Evolutionary conservation across 2,888 invertebrate genomes (phyloP).

Genomic region (Hartigia nigra): DNA sequence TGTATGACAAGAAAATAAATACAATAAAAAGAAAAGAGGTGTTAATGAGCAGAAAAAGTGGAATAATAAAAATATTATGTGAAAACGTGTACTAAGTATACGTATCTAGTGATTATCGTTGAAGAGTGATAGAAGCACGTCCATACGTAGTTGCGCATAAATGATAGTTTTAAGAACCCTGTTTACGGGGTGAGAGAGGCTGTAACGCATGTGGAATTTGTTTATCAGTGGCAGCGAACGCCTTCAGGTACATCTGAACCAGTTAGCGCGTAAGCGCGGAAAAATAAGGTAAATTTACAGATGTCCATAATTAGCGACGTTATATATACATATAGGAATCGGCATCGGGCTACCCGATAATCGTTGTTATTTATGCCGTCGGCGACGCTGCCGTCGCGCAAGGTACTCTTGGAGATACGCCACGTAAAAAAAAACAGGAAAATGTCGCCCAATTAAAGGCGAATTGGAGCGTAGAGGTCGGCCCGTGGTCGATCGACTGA

Average conservation of each 20-base stretch:
- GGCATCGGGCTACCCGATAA: conserved; percentile 46
- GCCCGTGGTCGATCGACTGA: conserved; percentile 30
- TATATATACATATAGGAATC: not conserved
- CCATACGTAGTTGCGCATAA: not conserved
- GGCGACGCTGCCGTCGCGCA: not conserved
- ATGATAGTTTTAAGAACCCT: conserved; percentile 1
- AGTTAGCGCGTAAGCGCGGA: conserved; percentile 15
- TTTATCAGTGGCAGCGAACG: conserved; percentile 26
- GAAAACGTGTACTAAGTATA: not conserved
- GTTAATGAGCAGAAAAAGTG: not conserved
- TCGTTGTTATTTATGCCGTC: conserved; percentile 59
- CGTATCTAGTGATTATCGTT: not conserved
- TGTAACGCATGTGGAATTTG: conserved; percentile 24
- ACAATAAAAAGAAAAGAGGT: not conserved
- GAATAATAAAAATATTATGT: not conserved
- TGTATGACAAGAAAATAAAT: not conserved
- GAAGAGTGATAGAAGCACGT: not conserved
- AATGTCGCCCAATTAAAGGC: conserved; percentile 62
- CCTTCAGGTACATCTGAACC: conserved; percentile 22
- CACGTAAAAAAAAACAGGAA: conserved; percentile 49
- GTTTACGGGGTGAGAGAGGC: conserved; percentile 2
- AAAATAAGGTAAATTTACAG: not conserved
- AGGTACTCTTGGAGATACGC: conserved; percentile 42
- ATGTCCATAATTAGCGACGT: not conserved
- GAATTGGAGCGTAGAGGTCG: conserved; percentile 57